phyloP scores from a whole-genome alignment of 2,797 vertebrate species.

The Rhadinocentrus ornatus region DNA sequence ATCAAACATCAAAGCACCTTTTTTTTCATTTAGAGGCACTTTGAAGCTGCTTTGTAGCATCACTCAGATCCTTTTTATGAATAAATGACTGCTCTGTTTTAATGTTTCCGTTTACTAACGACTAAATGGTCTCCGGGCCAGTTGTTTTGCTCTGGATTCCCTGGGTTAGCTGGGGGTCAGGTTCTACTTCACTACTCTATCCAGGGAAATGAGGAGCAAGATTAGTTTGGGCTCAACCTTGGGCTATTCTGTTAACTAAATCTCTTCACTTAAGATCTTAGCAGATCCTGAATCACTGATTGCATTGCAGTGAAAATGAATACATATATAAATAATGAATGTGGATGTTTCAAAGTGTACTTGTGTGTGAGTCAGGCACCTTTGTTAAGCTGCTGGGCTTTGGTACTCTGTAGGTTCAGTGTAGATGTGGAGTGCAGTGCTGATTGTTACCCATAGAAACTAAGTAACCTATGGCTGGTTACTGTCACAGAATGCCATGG shows the following conservation, averaged over 20 bases:
- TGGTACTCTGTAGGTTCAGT: conserved; percentile 19
- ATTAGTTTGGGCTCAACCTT: conserved; percentile 78
- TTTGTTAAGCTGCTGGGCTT: conserved; percentile 17
- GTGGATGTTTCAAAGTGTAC: conserved; percentile 15
- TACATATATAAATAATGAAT: not conserved
- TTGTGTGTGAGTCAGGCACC: not conserved
- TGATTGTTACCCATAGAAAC: conserved; percentile 72
- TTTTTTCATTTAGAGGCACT: conserved; percentile 15
- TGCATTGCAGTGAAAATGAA: not conserved
- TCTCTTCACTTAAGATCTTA: conserved; percentile 55
- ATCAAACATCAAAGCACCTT: conserved; percentile 25
- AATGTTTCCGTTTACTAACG: conserved; percentile 62
- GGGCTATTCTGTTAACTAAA: conserved; percentile 57
- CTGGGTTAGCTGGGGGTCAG: conserved; percentile 67
- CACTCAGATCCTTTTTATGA: conserved; percentile 51
- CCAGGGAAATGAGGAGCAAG: conserved; percentile 69
- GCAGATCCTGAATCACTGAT: conserved; percentile 43
- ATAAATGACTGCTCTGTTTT: conserved; percentile 48
- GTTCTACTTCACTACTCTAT: conserved; percentile 76
- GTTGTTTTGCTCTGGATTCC: conserved; percentile 60
- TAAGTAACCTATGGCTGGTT: conserved; percentile 66
- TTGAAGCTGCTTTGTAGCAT: conserved; percentile 39
- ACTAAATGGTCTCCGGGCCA: conserved; percentile 68
- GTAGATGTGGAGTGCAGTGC: conserved; percentile 40
- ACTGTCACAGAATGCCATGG: conserved; percentile 70